These are phyloP conservation scores for Notodonta dromedarius DNA, from an alignment of 2,888 invertebrate genomes.

Conservation along the genomic window DNA sequence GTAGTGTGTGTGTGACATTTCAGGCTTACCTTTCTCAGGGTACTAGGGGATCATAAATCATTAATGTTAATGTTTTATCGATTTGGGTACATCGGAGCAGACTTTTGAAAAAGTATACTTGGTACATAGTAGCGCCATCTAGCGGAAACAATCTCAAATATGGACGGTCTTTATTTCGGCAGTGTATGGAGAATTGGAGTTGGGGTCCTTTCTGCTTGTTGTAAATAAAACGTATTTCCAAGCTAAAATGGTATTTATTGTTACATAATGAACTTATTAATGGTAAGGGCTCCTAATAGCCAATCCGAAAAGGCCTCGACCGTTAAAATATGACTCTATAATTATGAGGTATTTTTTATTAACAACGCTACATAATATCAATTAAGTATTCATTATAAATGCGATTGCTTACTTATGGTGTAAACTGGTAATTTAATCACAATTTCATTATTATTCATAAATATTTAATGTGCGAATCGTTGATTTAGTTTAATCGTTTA, in stretches of 20 bases:
- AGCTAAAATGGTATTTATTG: slow-evolving; percentile 60
- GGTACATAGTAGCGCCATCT: background rate
- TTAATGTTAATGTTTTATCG: too few species aligned
- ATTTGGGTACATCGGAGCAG: too few species aligned
- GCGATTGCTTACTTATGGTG: slow-evolving; percentile 36
- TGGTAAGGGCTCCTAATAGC: slow-evolving; percentile 22
- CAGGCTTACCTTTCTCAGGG: too few species aligned
- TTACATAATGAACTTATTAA: slow-evolving; percentile 34
- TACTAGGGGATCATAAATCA: too few species aligned
- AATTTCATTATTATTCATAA: slow-evolving; percentile 7
- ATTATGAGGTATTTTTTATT: slow-evolving; percentile 37
- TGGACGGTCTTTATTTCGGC: too few species aligned
- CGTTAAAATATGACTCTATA: slow-evolving; percentile 26
- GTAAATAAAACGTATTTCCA: slow-evolving; percentile 43
- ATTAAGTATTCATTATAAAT: slow-evolving; percentile 26
- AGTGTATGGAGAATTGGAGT: too few species aligned
- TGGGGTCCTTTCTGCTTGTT: too few species aligned
- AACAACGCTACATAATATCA: slow-evolving; percentile 31
- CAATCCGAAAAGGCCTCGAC: slow-evolving; percentile 23
- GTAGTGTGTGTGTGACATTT: too few species aligned
- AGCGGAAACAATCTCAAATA: background rate
- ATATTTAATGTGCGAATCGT: slow-evolving; percentile 18
- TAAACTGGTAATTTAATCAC: slow-evolving; percentile 35
- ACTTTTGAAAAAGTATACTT: too few species aligned
- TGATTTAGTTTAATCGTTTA: background rate